Evolutionary conservation across 2,113 vertebrate genomes (phyloP).

Genomic region (Furnarius figulus): DNA sequence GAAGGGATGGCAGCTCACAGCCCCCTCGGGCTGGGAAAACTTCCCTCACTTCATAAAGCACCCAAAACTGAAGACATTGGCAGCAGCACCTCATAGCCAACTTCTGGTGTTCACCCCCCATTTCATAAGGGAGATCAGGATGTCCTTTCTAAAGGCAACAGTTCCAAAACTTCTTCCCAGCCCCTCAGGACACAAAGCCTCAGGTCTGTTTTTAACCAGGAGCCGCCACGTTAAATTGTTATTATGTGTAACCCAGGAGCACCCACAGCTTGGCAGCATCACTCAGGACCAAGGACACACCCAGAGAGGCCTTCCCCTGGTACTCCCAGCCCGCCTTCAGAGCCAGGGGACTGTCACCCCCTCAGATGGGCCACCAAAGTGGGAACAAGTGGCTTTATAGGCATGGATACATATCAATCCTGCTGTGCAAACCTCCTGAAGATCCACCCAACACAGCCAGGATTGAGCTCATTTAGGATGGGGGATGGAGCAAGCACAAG

Average conservation of each 20-base stretch:
- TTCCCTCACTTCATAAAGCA: background rate
- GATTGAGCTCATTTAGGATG: rapidly evolving
- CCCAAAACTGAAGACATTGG: background rate
- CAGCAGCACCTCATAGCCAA: background rate
- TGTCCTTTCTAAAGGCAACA: background rate
- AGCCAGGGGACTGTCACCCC: background rate
- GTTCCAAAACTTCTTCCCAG: background rate
- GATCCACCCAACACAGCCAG: background rate
- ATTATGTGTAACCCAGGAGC: background rate
- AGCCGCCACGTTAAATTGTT: rapidly evolving
- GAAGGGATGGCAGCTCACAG: background rate
- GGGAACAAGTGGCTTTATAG: background rate
- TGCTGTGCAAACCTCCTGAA: background rate
- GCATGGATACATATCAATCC: rapidly evolving
- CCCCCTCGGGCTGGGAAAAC: rapidly evolving
- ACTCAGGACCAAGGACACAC: background rate
- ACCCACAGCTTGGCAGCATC: background rate
- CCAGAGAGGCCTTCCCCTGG: rapidly evolving
- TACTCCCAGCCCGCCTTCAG: background rate
- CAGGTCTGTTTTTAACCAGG: background rate
- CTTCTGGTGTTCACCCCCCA: background rate
- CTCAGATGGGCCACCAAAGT: background rate
- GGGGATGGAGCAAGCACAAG: background rate
- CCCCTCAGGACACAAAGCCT: background rate
- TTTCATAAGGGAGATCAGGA: background rate